These are phyloP conservation scores for Allophyes oxyacanthae DNA, from an alignment of 2,888 invertebrate genomes.

Conservation along the genomic window DNA sequence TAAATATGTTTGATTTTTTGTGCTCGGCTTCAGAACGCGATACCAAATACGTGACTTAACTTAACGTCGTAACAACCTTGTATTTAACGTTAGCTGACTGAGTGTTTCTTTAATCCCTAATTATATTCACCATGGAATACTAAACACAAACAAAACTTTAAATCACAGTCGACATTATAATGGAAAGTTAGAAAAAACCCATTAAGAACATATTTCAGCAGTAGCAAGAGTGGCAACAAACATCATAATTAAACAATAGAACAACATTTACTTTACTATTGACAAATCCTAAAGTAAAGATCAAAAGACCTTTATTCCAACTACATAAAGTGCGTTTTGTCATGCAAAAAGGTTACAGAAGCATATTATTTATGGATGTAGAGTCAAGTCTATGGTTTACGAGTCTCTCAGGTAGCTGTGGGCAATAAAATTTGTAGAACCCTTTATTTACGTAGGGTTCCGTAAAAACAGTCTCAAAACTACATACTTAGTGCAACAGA, in stretches of 20 bases:
- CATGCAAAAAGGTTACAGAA: background rate
- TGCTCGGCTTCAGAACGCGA: too few species aligned
- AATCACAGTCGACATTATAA: slow-evolving; percentile 24
- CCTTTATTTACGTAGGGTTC: slow-evolving; percentile 44
- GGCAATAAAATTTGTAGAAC: slow-evolving; percentile 60
- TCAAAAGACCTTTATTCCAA: background rate
- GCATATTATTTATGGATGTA: slow-evolving; percentile 44
- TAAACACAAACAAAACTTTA: slow-evolving; percentile 13
- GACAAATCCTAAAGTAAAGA: background rate
- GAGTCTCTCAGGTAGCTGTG: slow-evolving; percentile 56
- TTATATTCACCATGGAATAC: background rate
- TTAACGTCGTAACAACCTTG: too few species aligned
- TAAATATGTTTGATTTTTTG: too few species aligned
- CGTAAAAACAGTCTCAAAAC: slow-evolving; percentile 9
- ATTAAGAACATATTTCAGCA: slow-evolving; percentile 45
- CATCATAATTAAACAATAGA: slow-evolving; percentile 44
- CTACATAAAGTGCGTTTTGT: slow-evolving; percentile 3
- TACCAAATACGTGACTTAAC: too few species aligned
- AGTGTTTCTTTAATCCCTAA: background rate
- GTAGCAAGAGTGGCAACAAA: slow-evolving; percentile 56
- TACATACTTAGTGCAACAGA: slow-evolving; percentile 1
- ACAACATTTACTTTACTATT: slow-evolving; percentile 18
- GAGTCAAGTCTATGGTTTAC: slow-evolving; percentile 40
- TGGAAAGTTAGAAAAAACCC: slow-evolving; percentile 28
- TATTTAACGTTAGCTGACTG: too few species aligned